phyloP scores from a whole-genome alignment of 1,140 invertebrate species.

The Bombus consobrinus region DNA sequence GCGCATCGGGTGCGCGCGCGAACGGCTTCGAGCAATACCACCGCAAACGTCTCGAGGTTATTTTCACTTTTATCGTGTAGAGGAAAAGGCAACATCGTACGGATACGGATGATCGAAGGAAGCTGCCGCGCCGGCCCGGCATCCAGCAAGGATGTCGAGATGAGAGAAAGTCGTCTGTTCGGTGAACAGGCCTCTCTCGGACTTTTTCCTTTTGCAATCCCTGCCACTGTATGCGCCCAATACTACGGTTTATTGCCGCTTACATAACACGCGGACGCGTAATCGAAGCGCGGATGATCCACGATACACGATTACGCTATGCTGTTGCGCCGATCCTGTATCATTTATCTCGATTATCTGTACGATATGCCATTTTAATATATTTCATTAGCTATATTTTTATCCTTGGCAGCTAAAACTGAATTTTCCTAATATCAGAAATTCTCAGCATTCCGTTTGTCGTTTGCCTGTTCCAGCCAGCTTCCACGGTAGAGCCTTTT shows the following conservation, averaged over 20 bases:
- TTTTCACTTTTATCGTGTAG: slow-evolving; percentile 56
- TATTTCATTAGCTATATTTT: neutral
- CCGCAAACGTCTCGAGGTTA: neutral
- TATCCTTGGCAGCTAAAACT: accelerated
- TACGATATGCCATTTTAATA: neutral
- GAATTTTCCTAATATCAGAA: neutral
- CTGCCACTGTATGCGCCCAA: slow-evolving; percentile 1
- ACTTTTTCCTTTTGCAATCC: slow-evolving; percentile 44
- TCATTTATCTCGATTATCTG: too few species aligned
- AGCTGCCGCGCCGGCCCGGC: neutral
- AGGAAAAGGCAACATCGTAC: slow-evolving; percentile 6
- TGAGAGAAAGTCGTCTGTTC: slow-evolving; percentile 61
- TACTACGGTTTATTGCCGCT: slow-evolving; percentile 1
- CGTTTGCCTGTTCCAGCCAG: too few species aligned
- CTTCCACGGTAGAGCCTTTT: too few species aligned
- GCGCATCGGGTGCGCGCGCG: neutral
- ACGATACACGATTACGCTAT: neutral
- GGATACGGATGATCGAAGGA: slow-evolving; percentile 13
- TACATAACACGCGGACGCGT: slow-evolving; percentile 51
- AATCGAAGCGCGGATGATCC: slow-evolving; percentile 47
- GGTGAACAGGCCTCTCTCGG: neutral
- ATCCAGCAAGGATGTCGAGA: slow-evolving; percentile 23
- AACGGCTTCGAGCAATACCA: neutral
- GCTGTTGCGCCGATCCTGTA: too few species aligned
- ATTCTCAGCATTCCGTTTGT: too few species aligned